Evolutionary conservation across 2,888 invertebrate genomes (phyloP).

Genomic region (Dascillus cervinus): DNA sequence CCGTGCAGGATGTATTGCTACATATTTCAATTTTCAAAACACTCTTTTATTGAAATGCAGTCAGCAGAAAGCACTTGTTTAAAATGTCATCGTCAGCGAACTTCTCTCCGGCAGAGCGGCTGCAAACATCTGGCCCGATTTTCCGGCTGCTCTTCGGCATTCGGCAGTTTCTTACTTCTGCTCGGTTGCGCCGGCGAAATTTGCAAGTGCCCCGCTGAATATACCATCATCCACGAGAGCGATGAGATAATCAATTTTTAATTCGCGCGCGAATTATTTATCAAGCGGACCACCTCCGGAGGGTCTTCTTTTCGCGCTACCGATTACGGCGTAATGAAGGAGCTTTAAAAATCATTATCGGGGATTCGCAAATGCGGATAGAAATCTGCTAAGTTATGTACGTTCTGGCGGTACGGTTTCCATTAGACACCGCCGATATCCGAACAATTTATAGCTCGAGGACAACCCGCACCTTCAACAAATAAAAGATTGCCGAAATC

Average conservation of each 20-base stretch:
- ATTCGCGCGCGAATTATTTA: conserved; percentile 10
- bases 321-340: conserved; percentile 26
- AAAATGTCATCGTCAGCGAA: conserved; percentile 17
- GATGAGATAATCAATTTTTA: conserved; percentile 17
- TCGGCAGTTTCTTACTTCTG: conserved; percentile 9
- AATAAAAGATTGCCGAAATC: conserved; percentile 3
- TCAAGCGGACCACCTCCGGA: conserved; percentile 1
- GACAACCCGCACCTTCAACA: conserved; percentile 11
- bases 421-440: conserved; percentile 7
- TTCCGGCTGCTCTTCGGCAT: conserved; percentile 10
- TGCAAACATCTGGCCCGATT: conserved; percentile 15
- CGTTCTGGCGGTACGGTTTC: conserved; percentile 9
- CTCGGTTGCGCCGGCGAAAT: conserved; percentile 13
- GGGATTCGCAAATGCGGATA: conserved; percentile 20
- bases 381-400: conserved; percentile 14
- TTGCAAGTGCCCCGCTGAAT: conserved; percentile 11
- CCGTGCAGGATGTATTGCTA: conserved; percentile 11
- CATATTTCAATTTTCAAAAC: conserved; percentile 16
- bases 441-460: conserved; percentile 9
- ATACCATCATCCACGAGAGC: conserved; percentile 4
- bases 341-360: conserved; percentile 29
- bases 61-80: conserved; percentile 14
- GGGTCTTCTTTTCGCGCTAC: conserved; percentile 11
- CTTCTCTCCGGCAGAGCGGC: conserved; percentile 6
- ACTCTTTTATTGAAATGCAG: conserved; percentile 17